A percentile compares a stretch with the other conserved stretches of the same genome.
Evolutionary conservation across 2,113 vertebrate genomes (phyloP).

Genomic region (Macroglossus sobrinus): DNA sequence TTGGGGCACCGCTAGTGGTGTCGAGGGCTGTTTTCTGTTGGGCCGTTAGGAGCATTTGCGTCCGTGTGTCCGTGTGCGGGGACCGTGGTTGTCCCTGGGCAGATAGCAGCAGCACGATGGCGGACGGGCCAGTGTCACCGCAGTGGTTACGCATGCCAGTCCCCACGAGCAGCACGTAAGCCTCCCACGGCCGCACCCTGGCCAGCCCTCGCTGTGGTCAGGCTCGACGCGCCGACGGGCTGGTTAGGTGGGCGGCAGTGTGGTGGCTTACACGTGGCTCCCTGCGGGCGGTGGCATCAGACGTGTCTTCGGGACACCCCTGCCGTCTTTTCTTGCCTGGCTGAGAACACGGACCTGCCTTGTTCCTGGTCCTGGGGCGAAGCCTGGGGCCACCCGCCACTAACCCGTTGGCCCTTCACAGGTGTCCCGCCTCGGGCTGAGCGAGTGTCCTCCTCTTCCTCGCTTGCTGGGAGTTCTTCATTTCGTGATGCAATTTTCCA

Average conservation of each 20-base stretch:
- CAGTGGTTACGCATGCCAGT: background rate
- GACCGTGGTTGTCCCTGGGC: background rate
- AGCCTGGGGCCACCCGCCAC: fast-evolving
- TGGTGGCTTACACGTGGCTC: too few species aligned
- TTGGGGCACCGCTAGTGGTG: fast-evolving
- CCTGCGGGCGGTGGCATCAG: too few species aligned
- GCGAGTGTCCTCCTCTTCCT: background rate
- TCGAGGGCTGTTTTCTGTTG: fast-evolving
- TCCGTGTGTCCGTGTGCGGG: background rate
- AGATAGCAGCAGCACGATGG: background rate
- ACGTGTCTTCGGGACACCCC: too few species aligned
- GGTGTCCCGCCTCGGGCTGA: fast-evolving
- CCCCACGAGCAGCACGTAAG: too few species aligned
- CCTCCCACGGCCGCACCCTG: too few species aligned
- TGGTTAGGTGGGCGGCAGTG: too few species aligned
- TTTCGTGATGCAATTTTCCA: background rate
- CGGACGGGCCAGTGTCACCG: background rate
- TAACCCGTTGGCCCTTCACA: fast-evolving
- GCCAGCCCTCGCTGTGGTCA: too few species aligned
- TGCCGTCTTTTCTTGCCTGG: background rate
- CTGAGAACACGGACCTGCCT: fast-evolving
- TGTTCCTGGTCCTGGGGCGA: too few species aligned
- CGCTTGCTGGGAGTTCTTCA: background rate
- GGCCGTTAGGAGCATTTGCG: fast-evolving
- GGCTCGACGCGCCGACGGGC: too few species aligned